Evolutionary conservation across 2,113 vertebrate species (phyloP), one percentile per base, ranked within the genome.

Genomic region (Vanacampus margaritifer): DNA sequence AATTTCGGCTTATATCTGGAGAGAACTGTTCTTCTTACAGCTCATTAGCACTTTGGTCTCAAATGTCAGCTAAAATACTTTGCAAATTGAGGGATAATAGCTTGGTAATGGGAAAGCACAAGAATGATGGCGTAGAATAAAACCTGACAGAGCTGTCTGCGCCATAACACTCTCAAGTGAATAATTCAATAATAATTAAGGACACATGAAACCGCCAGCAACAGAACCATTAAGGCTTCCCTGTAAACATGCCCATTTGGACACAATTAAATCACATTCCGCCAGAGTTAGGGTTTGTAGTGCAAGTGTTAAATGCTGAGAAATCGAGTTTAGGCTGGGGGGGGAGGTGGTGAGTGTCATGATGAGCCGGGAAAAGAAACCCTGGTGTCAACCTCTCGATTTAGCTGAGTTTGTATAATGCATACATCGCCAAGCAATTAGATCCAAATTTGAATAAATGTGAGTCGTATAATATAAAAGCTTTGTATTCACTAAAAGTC

Each of bases 181-280:
- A 64, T 80, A 79, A 73, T 75, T 77, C 81, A 66, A 67, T 75
- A 75, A 82, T 80, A 75, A 83, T 79, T 70, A 69, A 76, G 74
- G 80, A 79, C 51, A 76, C 68, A 43, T 76, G 66, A 82, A 73
- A 82, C 79, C 76, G 65, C 71, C 68, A 79, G 74, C 59, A 58
- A 43, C 43, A 72, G 54, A 80, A 37, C 71, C 73, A 79, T 79
- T 78, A 84, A 59, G 51, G 68, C 68, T 17, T 75, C 57, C 68
- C 61, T 70, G 80, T 84, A 84, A 79, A 84, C 65, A 83, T 75
- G 72, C 70, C 76, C 65, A 79, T 80, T 78, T 76, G 63, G 74
- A 72, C 69, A 80, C 50, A 82, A 77, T 71, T 65, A 74, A 62
- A 82, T 80, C 73, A 67, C 39, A 62, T 72, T 72, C 53, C 62